Evolutionary conservation across 2,797 vertebrate species (phyloP), one percentile per base, ranked within the genome.

Genomic region (Pagetopsis macropterus): DNA sequence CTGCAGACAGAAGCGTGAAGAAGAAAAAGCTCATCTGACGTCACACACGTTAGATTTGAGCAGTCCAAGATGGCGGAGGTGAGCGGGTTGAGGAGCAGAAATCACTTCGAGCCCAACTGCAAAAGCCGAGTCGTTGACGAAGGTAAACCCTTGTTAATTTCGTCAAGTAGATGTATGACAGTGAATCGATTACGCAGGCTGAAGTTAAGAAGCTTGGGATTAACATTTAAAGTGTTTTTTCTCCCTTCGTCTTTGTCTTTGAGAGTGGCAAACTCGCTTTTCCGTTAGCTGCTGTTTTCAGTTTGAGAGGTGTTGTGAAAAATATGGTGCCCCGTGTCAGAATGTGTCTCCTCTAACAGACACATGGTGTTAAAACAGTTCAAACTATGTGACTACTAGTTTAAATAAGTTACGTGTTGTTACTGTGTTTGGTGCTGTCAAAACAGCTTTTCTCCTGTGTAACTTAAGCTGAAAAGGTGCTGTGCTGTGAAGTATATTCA

Each of bases 21-120:
- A n/a, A 48, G 14, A 58, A 73, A 66, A 70, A 48, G 72, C 65
- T 52, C 7, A 68, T 64, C 4, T 92, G 91, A 94, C 92, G 93
- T 93, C 91, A 94, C 92, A 92, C 91, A 95, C 91, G 92, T 92
- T 92, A 88, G 92, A 79, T 63, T 93, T 94, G 94, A 97, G 91
- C 89, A 84, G 89, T 91, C 95, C 97, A 98, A 98, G 96, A 98
- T 98, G 97, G 97, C 97, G 96, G 96, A 95, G 90, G 94, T 95
- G 93, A 94, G 94, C 92, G 94, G 92, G 86, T 40, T 88, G 87
- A 91, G 90, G 90, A 93, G 70, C 88, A 89, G 89, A 78, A 91
- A 85, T 88, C 88, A 89, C 87, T 87, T 89, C 72, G 88, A 87
- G 23, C 70, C 76, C 40, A 93, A 90, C 84, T 80, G 77, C 40